These are phyloP conservation scores for Jordanella pulchra DNA, from an alignment of 2,797 vertebrate genomes.

Conservation along the genomic window DNA sequence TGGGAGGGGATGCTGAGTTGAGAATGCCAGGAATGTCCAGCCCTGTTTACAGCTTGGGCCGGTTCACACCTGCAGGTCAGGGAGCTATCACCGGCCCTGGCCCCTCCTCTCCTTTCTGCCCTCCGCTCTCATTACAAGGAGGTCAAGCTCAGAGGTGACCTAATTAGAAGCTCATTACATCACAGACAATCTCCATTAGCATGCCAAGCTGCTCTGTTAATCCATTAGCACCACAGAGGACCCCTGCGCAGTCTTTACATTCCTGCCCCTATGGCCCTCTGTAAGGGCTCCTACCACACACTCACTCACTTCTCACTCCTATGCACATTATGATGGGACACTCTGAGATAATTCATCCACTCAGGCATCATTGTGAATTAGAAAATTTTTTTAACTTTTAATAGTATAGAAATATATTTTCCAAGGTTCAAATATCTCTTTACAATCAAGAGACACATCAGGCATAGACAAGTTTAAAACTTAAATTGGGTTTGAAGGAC, in stretches of 20 bases:
- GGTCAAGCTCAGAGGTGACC: slow-evolving; percentile 93
- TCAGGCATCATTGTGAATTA: slow-evolving; percentile 18
- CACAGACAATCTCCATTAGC: slow-evolving; percentile 91
- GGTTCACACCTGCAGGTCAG: slow-evolving; percentile 85
- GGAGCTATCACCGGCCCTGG: slow-evolving; percentile 80
- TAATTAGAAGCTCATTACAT: slow-evolving; percentile 99
- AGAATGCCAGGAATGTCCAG: slow-evolving; percentile 83
- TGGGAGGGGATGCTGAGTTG: slow-evolving; percentile 74
- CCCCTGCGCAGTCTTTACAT: slow-evolving; percentile 83
- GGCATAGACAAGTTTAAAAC: background rate
- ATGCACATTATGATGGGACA: slow-evolving; percentile 34
- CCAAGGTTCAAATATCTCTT: background rate
- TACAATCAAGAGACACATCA: background rate
- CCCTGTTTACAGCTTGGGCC: slow-evolving; percentile 79
- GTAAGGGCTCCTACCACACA: slow-evolving; percentile 65
- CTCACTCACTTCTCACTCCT: slow-evolving; percentile 55
- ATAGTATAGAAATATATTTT: background rate
- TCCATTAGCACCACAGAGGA: slow-evolving; percentile 87
- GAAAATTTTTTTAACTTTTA: background rate
- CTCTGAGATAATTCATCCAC: slow-evolving; percentile 9
- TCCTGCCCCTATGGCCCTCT: slow-evolving; percentile 79
- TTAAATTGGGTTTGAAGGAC: background rate
- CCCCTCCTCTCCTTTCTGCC: slow-evolving; percentile 68
- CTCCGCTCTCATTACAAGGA: slow-evolving; percentile 86
- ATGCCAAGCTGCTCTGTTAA: slow-evolving; percentile 89